phyloP scores from a whole-genome alignment of 2,888 invertebrate genomes.

The Saturnia pavonia region DNA sequence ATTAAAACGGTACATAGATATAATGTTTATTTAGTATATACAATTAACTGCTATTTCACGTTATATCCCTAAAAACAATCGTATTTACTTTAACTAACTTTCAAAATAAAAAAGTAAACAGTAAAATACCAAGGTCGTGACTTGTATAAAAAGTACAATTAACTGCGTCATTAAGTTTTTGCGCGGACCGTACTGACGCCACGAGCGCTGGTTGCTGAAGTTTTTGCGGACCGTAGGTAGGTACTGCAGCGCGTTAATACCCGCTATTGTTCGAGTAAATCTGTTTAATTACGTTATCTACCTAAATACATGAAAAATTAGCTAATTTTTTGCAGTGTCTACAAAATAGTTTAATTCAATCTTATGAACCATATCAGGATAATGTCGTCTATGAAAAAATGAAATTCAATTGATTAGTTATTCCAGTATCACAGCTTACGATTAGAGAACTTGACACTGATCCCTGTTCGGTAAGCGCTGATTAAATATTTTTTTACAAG shows the following conservation, averaged over 20 bases:
- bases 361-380: background rate
- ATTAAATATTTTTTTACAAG: background rate
- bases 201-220: background rate
- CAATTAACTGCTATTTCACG: background rate
- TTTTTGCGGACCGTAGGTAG: constrained; percentile 30
- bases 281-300: constrained; percentile 9
- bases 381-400: background rate
- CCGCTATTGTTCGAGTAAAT: constrained; percentile 16
- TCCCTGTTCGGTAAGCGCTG: background rate
- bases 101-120: constrained; percentile 8
- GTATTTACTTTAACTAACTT: background rate
- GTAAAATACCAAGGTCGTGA: constrained; percentile 35
- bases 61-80: background rate
- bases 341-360: background rate
- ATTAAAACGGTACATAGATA: no score
- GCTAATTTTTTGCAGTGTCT: background rate
- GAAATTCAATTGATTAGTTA: background rate
- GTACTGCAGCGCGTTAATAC: constrained; percentile 17
- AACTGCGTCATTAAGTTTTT: constrained; percentile 50
- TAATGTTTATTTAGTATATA: no score
- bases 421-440: no score
- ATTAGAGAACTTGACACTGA: background rate
- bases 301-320: background rate
- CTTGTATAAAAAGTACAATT: constrained; percentile 50
- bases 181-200: constrained; percentile 35